Conservation (phyloP, 2,797 vertebrate genomes). For the Ptychobarbus kaznakovi region DNA sequence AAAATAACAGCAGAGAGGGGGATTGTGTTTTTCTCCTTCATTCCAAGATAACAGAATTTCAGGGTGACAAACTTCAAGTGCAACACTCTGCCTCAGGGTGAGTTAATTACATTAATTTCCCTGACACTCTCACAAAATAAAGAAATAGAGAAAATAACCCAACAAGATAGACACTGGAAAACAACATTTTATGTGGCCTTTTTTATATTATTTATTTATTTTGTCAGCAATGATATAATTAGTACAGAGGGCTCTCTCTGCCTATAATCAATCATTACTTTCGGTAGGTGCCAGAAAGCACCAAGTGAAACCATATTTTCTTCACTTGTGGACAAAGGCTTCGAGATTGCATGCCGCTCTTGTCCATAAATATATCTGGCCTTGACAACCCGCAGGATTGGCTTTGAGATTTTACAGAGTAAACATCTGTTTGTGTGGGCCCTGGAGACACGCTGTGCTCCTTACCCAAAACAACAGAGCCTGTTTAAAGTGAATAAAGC, state of each 20-base stretch:
- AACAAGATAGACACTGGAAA: constrained; percentile 67
- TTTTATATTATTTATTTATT: constrained; percentile 61
- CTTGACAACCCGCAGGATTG: constrained; percentile 70
- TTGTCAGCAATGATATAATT: constrained; percentile 76
- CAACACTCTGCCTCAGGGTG: constrained; percentile 76
- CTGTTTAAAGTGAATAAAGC: constrained; percentile 41
- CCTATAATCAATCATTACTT: constrained; percentile 84
- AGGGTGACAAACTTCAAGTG: constrained; percentile 81
- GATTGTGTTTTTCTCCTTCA: constrained; percentile 66
- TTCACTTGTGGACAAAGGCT: constrained; percentile 78
- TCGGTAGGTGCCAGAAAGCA: constrained; percentile 72
- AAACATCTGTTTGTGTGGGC: constrained; percentile 70
- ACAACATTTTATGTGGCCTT: constrained; percentile 42
- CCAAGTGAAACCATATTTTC: constrained; percentile 77
- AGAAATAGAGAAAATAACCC: constrained; percentile 61
- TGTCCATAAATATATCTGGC: constrained; percentile 82
- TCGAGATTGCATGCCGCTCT: constrained; percentile 77
- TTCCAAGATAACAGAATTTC: constrained; percentile 81
- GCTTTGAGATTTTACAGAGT: constrained; percentile 68
- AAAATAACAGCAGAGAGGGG: constrained; percentile 63
- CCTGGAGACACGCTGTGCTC: constrained; percentile 54
- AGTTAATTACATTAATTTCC: constrained; percentile 80
- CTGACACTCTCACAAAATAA: constrained; percentile 73
- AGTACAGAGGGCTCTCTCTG: constrained; percentile 78
- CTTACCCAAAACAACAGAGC: constrained; percentile 59